Conservation (phyloP, 2,113 vertebrate species). For the Esox niger region DNA sequence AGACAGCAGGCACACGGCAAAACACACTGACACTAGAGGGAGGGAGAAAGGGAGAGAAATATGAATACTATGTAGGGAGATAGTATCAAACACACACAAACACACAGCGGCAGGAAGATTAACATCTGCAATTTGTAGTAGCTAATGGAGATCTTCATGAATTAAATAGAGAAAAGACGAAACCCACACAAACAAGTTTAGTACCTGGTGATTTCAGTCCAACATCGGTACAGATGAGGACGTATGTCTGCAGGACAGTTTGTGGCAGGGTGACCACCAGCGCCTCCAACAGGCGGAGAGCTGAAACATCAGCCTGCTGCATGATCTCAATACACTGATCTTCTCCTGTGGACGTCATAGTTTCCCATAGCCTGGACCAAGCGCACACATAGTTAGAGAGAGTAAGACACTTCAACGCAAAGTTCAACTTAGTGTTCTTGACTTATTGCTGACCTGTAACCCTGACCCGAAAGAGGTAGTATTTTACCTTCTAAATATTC, state of each 20-base stretch:
- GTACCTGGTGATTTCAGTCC: conserved; percentile 23
- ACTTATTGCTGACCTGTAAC: too few species aligned
- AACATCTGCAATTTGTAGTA: too few species aligned
- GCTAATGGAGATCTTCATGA: too few species aligned
- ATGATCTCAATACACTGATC: conserved; percentile 50
- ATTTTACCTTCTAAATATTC: conserved; percentile 80
- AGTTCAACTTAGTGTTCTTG: too few species aligned
- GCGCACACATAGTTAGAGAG: background rate
- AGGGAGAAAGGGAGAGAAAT: background rate
- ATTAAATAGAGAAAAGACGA: too few species aligned
- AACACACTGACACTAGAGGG: conserved; percentile 69
- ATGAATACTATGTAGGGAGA: background rate
- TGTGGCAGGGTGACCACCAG: conserved; percentile 80
- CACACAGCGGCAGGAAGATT: too few species aligned
- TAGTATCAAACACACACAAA: too few species aligned
- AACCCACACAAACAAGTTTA: too few species aligned
- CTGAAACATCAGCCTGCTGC: conserved; percentile 74
- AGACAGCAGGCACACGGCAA: conserved; percentile 75
- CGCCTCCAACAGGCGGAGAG: conserved; percentile 77
- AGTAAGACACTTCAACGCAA: background rate
- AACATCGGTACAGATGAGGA: conserved; percentile 72
- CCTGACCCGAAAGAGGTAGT: too few species aligned
- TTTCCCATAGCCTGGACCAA: conserved; percentile 73
- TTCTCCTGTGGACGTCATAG: conserved; percentile 27
- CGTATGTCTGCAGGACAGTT: conserved; percentile 77